A percentile compares a stretch with the other conserved stretches of the same genome.
Conservation (phyloP, 2,888 invertebrate species). For the Lapara coniferarum region DNA sequence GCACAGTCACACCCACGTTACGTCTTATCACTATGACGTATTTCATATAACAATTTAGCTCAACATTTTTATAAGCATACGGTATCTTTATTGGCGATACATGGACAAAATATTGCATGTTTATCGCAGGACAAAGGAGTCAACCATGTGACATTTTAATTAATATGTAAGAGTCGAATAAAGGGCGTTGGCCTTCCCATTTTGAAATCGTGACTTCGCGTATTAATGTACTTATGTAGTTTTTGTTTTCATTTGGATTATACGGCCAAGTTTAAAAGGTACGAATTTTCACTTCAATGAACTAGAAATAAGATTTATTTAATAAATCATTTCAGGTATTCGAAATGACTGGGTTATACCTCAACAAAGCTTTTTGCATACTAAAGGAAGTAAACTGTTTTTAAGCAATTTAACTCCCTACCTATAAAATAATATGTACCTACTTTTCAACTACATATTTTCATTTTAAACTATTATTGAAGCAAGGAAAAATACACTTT, state of each 20-base stretch:
- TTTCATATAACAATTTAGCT: slow-evolving; percentile 19
- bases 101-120: slow-evolving; percentile 36
- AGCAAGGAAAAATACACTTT: too few species aligned
- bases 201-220: slow-evolving; percentile 11
- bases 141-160: slow-evolving; percentile 15
- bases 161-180: slow-evolving; percentile 1
- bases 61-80: slow-evolving; percentile 31
- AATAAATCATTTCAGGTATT: too few species aligned
- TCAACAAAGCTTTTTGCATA: too few species aligned
- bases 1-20: slow-evolving; percentile 47
- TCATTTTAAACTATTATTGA: too few species aligned
- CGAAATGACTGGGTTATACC: too few species aligned
- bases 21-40: slow-evolving; percentile 54
- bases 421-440: too few species aligned
- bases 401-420: too few species aligned
- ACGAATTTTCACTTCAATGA: neutral
- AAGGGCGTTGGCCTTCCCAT: neutral
- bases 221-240: neutral
- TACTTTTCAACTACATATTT: too few species aligned
- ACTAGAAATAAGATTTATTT: too few species aligned
- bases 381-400: too few species aligned
- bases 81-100: slow-evolving; percentile 38
- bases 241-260: slow-evolving; percentile 1
- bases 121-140: slow-evolving; percentile 35
- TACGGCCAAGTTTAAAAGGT: neutral